Percentiles rank a stretch among this genome's conserved stretches.
Conservation (phyloP, 2,888 invertebrate genomes). For the Parelbella ahira region DNA sequence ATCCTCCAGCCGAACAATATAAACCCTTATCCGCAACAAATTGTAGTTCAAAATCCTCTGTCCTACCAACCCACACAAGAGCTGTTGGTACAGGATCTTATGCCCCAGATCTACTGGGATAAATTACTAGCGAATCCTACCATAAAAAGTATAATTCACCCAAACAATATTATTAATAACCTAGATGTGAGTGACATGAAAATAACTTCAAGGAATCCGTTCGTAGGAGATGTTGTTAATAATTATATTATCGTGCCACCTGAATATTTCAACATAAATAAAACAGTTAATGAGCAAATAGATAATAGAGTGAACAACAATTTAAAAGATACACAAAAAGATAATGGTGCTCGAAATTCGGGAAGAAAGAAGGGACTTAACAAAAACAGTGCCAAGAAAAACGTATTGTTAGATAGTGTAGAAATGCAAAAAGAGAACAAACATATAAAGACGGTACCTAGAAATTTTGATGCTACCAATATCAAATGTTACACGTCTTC, state of each 20-base stretch:
- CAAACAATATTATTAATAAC: constrained; percentile 32
- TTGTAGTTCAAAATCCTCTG: constrained; percentile 36
- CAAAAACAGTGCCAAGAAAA: neutral
- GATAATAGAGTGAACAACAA: constrained; percentile 2
- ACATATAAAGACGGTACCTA: neutral
- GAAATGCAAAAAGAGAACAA: constrained; percentile 1
- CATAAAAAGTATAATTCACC: constrained; percentile 16
- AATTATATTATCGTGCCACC: constrained; percentile 35
- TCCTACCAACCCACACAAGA: constrained; percentile 28
- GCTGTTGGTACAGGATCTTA: constrained; percentile 21
- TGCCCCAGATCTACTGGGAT: constrained; percentile 39
- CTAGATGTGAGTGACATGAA: constrained; percentile 33
- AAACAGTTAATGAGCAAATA: constrained; percentile 27
- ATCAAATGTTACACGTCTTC: constrained; percentile 15
- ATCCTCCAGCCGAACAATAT: constrained; percentile 21
- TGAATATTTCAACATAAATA: constrained; percentile 29
- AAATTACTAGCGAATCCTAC: constrained; percentile 22
- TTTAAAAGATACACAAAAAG: constrained; percentile 9
- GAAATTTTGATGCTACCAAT: neutral
- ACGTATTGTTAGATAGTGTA: neutral
- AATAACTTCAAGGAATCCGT: constrained; percentile 25
- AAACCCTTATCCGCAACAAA: constrained; percentile 35
- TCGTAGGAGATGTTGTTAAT: constrained; percentile 29
- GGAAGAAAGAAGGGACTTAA: neutral
- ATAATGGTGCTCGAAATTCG: neutral